Percentiles rank a stretch among this genome's conserved stretches.
These are phyloP conservation scores for Adelphocoris suturalis DNA, from an alignment of 2,888 invertebrate species.

Conservation along the genomic window DNA sequence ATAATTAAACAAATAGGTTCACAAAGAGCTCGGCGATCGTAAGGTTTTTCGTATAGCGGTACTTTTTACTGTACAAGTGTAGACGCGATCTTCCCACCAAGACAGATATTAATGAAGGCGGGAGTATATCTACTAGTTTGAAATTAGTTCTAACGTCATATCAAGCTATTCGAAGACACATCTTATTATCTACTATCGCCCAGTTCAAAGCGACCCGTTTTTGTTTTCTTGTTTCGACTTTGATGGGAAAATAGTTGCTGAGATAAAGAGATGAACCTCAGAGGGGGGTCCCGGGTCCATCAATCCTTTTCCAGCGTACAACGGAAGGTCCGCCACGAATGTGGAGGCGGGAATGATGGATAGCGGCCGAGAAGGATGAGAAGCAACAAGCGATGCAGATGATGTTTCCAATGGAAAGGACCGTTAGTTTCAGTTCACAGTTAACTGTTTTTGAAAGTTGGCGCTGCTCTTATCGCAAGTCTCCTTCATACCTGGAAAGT, in stretches of 20 bases:
- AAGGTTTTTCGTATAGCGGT: too few species aligned
- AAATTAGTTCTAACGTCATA: slow-evolving; percentile 10
- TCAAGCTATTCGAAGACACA: not conserved
- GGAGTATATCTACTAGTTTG: not conserved
- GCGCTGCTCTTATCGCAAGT: not conserved
- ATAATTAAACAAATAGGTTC: too few species aligned
- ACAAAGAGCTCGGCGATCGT: too few species aligned
- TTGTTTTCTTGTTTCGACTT: slow-evolving; percentile 20
- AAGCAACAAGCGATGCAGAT: slow-evolving; percentile 61
- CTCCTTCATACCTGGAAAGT: not conserved
- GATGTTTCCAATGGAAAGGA: slow-evolving; percentile 40
- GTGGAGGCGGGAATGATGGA: slow-evolving; percentile 41
- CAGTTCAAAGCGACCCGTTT: not conserved
- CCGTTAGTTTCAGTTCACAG: slow-evolving; percentile 53
- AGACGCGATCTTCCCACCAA: too few species aligned
- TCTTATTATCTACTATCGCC: too few species aligned
- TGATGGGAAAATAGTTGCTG: not conserved
- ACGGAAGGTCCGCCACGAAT: slow-evolving; percentile 22
- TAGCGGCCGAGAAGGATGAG: slow-evolving; percentile 56
- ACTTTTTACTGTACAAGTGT: too few species aligned
- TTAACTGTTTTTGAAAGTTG: slow-evolving; percentile 54
- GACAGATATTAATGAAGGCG: not conserved
- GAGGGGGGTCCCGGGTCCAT: slow-evolving; percentile 9
- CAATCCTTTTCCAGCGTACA: not conserved
- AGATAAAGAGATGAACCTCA: not conserved